Evolutionary conservation across 2,797 vertebrate species (phyloP).

Genomic region (Neosilurus hyrtlii): DNA sequence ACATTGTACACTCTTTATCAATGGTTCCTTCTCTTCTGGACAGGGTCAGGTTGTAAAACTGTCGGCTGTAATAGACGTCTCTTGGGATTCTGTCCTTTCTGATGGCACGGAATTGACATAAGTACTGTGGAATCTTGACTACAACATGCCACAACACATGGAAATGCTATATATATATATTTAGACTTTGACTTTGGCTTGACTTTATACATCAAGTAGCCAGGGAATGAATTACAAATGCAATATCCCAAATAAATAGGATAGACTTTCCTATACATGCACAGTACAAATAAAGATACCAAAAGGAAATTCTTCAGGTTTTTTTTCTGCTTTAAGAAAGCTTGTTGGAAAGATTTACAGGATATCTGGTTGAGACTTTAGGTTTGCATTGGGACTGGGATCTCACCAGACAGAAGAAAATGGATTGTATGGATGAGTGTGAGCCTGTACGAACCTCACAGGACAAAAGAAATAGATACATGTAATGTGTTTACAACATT

Average conservation of each 20-base stretch:
- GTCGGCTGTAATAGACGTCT: neutral
- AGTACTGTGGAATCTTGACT: neutral
- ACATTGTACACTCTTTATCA: neutral
- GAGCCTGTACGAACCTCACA: neutral
- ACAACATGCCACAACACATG: neutral
- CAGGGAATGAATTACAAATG: neutral
- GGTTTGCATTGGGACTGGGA: neutral
- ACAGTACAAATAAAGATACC: neutral
- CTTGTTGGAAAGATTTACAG: neutral
- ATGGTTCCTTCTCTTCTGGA: no score
- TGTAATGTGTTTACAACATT: neutral
- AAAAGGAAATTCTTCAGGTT: neutral
- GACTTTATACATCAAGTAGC: neutral
- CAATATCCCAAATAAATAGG: neutral
- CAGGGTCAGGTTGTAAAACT: neutral
- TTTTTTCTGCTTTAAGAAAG: neutral
- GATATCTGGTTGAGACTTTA: neutral
- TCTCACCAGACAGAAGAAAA: neutral
- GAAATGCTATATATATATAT: neutral
- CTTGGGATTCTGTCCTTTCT: neutral
- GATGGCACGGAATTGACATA: neutral
- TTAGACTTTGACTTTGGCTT: neutral
- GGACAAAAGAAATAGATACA: neutral
- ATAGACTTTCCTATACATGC: neutral
- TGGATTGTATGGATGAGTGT: neutral